Base-by-base conservation (phyloP, 1,140 invertebrate species). In the Drosophila kanapiae region DNA sequence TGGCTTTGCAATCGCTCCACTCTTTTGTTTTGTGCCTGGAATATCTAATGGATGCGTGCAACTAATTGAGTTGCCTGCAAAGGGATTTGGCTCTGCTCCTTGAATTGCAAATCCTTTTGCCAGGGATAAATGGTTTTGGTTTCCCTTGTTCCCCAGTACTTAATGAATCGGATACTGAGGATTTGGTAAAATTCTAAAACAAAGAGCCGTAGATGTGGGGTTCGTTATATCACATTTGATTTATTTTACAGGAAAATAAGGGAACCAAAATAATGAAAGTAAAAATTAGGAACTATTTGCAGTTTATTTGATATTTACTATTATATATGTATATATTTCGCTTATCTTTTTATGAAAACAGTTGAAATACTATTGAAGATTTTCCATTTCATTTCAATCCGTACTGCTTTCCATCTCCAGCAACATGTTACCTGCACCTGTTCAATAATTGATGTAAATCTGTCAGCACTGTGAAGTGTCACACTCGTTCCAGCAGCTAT, bases 31-130 rank as follows among this genome's bases (percentile, higher is more conserved):
- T 86, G 83, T 86, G 83, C 76, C 67, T 74, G 83, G 83, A 86
- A 86, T 86, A 88, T 80, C 84, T 80, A 86, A 86, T 86, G 83
- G 83, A 80, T 83, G 83, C 83, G 76, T 86, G 83, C 83, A 88
- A 83, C 84, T 86, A 86, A 86, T 86, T 86, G 83, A 88, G 80
- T 88, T 87, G 83, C 75, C 63, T 33, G 71, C 63, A 68, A 77
- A 58, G 51, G 62, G 75, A 77, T 48, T 42, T 42, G 49, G 23
- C 49, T 53, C 33, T 49, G 48, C 43, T 61, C 40, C 58, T 53
- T 51, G 51, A 56, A 71, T 78, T 78, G 75, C 75, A 78, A 78
- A 78, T 57, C 75, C 65, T 48, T 49, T 78, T 61, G 60, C 43
- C 59, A 23, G 62, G 75, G 38, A 60, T 68, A 78, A 78, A 77